Conservation (phyloP, 2,888 invertebrate species). For the Melieria crassipennis region DNA sequence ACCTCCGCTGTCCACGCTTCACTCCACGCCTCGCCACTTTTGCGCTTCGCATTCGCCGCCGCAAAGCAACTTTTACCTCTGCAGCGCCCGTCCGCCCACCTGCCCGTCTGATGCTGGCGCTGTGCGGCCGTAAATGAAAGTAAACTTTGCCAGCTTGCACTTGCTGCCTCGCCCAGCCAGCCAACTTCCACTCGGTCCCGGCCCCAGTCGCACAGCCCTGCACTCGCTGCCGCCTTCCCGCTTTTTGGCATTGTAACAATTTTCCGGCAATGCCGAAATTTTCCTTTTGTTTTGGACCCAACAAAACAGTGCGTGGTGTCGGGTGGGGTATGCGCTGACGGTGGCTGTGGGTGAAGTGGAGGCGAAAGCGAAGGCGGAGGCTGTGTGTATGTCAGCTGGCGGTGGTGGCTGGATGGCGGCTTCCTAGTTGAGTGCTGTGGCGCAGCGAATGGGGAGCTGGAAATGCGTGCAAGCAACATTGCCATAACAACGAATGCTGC, state of each 20-base stretch:
- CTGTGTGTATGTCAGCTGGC: too few relatives aligned
- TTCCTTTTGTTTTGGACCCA: conserved; percentile 16
- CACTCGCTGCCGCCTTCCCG: background rate
- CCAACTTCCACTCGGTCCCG: background rate
- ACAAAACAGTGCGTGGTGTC: too few relatives aligned
- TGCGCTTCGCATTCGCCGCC: background rate
- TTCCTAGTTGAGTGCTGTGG: too few relatives aligned
- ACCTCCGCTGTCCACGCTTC: background rate
- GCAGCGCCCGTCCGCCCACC: too few relatives aligned
- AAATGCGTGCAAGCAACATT: background rate
- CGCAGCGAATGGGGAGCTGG: background rate
- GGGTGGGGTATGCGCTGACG: too few relatives aligned
- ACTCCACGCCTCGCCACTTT: background rate
- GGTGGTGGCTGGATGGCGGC: too few relatives aligned
- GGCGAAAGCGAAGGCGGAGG: too few relatives aligned
- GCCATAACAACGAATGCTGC: background rate
- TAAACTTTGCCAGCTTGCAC: conserved; percentile 13
- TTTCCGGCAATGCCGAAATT: background rate
- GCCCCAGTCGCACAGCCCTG: background rate
- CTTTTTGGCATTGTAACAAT: conserved; percentile 12
- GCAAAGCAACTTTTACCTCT: too few relatives aligned
- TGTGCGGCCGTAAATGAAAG: too few relatives aligned
- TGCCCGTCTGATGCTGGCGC: too few relatives aligned
- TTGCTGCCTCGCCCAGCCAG: background rate
- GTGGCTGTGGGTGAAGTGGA: too few relatives aligned